phyloP scores from a whole-genome alignment of 2,113 vertebrate genomes.

The Carollia perspicillata region DNA sequence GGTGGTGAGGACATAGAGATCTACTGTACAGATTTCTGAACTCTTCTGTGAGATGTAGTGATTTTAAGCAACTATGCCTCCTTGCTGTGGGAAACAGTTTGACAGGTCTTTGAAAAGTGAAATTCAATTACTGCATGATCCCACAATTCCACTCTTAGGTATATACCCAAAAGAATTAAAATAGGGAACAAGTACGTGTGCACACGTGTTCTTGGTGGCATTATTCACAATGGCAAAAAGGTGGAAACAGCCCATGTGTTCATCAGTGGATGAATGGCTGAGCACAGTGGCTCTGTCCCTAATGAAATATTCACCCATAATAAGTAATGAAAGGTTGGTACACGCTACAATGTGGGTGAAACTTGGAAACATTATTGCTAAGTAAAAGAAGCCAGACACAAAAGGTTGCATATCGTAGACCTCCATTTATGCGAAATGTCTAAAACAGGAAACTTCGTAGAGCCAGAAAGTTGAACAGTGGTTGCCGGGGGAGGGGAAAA shows the following conservation, averaged over 20 bases:
- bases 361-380: background rate
- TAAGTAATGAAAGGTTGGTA: background rate
- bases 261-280: background rate
- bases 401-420: background rate
- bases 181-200: accelerated
- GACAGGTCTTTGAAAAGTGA: background rate
- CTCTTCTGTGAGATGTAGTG: too few relatives aligned
- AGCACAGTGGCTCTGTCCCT: background rate
- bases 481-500: accelerated
- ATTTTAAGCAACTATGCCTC: background rate
- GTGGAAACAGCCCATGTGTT: background rate
- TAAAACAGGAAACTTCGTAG: background rate
- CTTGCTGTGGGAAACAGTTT: background rate
- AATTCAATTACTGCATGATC: background rate
- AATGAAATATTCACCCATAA: background rate
- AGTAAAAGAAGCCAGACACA: background rate
- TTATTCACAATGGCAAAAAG: background rate
- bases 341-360: accelerated
- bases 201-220: accelerated
- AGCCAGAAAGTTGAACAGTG: too few relatives aligned
- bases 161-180: background rate
- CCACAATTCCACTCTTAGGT: too few relatives aligned
- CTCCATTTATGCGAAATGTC: background rate
- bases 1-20: background rate
- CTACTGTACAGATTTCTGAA: background rate